Conservation (phyloP, 2,797 vertebrate genomes). For the Ciconia nigra region DNA sequence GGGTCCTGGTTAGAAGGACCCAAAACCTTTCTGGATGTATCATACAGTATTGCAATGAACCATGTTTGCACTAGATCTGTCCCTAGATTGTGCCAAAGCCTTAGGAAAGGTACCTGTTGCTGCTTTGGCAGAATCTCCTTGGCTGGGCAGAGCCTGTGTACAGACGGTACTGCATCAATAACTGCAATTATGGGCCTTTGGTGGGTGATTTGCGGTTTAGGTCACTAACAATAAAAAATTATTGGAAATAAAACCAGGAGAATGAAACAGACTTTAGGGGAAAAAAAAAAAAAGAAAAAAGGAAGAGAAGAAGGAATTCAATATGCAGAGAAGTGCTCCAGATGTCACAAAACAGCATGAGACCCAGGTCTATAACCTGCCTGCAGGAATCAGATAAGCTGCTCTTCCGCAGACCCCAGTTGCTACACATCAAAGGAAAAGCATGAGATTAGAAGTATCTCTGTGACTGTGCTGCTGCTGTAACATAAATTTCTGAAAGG, state of each 20-base stretch:
- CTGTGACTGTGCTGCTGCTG: neutral
- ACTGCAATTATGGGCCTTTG: neutral
- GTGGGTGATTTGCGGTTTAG: neutral
- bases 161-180: neutral
- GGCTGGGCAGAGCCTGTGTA: neutral
- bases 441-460: neutral
- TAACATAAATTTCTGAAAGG: neutral
- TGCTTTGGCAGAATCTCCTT: neutral
- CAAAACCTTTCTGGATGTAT: neutral
- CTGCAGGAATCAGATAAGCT: conserved; percentile 21
- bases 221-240: neutral
- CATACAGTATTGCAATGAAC: neutral
- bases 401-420: neutral
- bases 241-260: neutral
- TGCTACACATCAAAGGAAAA: conserved; percentile 2
- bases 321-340: neutral
- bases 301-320: neutral
- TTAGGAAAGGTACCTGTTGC: neutral
- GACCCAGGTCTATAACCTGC: neutral
- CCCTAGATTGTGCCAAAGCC: neutral
- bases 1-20: neutral
- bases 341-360: neutral
- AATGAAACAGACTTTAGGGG: neutral
- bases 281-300: neutral
- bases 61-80: neutral